phyloP scores from a whole-genome alignment of 2,113 vertebrate species.

The Pomatostomus ruficeps region DNA sequence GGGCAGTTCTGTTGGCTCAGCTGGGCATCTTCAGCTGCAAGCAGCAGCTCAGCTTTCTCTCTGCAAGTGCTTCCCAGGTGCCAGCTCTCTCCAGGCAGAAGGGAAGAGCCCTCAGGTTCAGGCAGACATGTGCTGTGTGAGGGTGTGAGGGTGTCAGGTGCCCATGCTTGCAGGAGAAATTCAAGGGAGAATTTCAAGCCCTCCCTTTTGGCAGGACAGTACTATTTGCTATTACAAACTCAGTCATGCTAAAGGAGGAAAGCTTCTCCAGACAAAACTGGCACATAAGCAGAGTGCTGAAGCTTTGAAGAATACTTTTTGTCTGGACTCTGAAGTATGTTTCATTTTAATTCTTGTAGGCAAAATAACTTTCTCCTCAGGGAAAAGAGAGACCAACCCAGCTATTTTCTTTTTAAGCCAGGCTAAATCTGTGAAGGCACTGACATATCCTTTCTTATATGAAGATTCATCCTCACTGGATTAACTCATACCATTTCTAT shows the following conservation, averaged over 20 bases:
- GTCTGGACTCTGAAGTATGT: not conserved
- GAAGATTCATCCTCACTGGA: not conserved
- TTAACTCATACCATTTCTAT: not conserved
- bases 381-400: not conserved
- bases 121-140: not conserved
- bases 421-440: not conserved
- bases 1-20: not conserved
- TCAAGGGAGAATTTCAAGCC: not conserved
- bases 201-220: not conserved
- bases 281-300: not conserved
- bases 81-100: not conserved
- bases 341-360: not conserved
- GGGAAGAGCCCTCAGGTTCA: not conserved
- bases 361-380: not conserved
- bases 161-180: rapidly evolving
- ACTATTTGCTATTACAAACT: not conserved
- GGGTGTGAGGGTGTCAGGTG: not conserved
- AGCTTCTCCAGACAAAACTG: not conserved
- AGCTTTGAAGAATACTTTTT: not conserved
- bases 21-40: not conserved
- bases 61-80: not conserved
- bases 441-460: not conserved
- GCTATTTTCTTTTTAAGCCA: not conserved
- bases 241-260: not conserved
- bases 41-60: not conserved